Conservation (phyloP, 1,140 invertebrate genomes). For the Drosophila aff. region DNA sequence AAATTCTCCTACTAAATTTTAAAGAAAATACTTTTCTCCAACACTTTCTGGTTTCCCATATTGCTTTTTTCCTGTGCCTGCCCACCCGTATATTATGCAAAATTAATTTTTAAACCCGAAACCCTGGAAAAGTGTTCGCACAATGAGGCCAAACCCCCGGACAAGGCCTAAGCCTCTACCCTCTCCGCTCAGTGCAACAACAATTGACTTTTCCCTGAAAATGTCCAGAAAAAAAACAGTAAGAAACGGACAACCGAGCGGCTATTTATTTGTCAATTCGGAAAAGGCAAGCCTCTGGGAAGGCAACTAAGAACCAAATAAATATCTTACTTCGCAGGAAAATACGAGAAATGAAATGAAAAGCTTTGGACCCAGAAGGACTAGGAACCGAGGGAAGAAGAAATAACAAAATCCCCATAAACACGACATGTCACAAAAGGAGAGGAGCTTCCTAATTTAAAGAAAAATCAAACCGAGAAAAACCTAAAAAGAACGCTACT, state of each 20-base stretch:
- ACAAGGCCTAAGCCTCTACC: conserved; percentile 52
- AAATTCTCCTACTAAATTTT: background rate
- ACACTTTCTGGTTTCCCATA: conserved; percentile 12
- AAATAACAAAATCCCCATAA: conserved; percentile 77
- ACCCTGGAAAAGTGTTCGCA: conserved; percentile 41
- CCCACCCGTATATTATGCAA: conserved; percentile 31
- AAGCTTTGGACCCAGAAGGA: conserved; percentile 52
- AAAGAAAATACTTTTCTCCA: background rate
- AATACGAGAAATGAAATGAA: conserved; percentile 70
- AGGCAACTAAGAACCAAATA: conserved; percentile 70
- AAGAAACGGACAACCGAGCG: conserved; percentile 5
- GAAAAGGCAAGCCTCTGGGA: conserved; percentile 50
- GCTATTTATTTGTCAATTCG: conserved; percentile 81
- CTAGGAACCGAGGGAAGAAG: conserved; percentile 14
- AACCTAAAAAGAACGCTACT: conserved; percentile 15
- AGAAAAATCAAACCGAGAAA: conserved; percentile 36
- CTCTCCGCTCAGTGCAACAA: conserved; percentile 20
- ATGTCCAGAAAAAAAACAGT: conserved; percentile 16
- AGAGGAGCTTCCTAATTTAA: conserved; percentile 53
- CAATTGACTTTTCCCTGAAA: conserved; percentile 55
- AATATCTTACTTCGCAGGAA: conserved; percentile 74
- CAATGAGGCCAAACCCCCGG: conserved; percentile 39
- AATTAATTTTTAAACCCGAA: conserved; percentile 66
- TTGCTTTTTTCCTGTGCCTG: background rate
- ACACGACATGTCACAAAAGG: conserved; percentile 73